Percentiles rank a stretch among this genome's conserved stretches.
phyloP scores from a whole-genome alignment of 2,888 invertebrate genomes.

The Epistrophella euchroma region DNA sequence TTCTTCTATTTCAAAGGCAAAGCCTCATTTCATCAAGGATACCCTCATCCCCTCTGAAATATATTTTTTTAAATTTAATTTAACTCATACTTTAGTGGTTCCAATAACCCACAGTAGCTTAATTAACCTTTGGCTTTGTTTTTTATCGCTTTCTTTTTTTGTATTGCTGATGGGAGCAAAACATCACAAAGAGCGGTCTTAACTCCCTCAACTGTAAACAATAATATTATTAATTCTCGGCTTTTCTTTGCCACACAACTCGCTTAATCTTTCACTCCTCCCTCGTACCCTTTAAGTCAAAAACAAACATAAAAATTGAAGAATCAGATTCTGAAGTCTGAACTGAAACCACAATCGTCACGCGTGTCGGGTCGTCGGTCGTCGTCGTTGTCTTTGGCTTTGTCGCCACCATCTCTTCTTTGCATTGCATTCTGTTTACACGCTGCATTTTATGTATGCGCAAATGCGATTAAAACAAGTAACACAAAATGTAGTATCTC shows the following conservation, averaged over 20 bases:
- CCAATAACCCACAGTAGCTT: conserved; percentile 62
- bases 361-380: no score
- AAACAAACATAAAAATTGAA: conserved; percentile 29
- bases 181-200: conserved; percentile 55
- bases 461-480: background rate
- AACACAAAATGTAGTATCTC: background rate
- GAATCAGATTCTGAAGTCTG: conserved; percentile 38
- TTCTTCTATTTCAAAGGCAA: background rate
- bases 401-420: conserved; percentile 45
- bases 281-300: conserved; percentile 43
- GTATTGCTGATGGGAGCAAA: background rate
- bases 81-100: conserved; percentile 16
- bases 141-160: conserved; percentile 38
- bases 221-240: conserved; percentile 37
- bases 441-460: conserved; percentile 40
- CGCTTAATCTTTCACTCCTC: conserved; percentile 54
- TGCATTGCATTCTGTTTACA: conserved; percentile 46
- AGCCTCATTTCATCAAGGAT: background rate
- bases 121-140: conserved; percentile 58
- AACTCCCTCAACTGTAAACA: conserved; percentile 61
- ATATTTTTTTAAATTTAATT: background rate
- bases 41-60: background rate
- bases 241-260: conserved; percentile 52
- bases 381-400: conserved; percentile 13
- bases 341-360: conserved; percentile 42